These are phyloP conservation scores for Pseudopleuronectes americanus DNA, from an alignment of 2,797 vertebrate species.

Conservation along the genomic window DNA sequence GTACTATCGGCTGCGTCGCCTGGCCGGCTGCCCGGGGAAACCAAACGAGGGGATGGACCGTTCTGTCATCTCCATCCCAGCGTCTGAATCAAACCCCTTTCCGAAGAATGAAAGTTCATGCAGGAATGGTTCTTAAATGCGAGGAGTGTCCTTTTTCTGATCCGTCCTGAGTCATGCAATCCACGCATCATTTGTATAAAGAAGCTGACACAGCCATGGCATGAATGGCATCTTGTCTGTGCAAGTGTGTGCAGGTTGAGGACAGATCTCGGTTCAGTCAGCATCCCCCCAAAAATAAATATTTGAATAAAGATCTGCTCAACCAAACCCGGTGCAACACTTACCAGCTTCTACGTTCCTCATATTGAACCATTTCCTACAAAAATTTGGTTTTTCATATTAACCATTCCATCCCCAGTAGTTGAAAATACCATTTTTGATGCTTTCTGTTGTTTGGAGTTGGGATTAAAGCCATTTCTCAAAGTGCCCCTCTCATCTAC, in stretches of 20 bases:
- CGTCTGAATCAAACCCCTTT: not conserved
- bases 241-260: not conserved
- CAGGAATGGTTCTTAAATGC: not conserved
- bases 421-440: too few relatives aligned
- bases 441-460: too few relatives aligned
- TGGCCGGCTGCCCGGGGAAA: constrained; percentile 71
- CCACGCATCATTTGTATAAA: not conserved
- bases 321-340: too few relatives aligned
- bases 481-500: too few relatives aligned
- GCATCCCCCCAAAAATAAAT: too few relatives aligned
- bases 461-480: too few relatives aligned
- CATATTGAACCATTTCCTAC: not conserved
- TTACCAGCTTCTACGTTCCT: too few relatives aligned
- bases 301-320: too few relatives aligned
- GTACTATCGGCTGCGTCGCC: constrained; percentile 78
- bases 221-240: not conserved
- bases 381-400: not conserved
- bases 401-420: too few relatives aligned
- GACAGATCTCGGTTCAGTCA: too few relatives aligned
- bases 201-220: not conserved
- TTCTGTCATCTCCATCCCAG: constrained; percentile 24
- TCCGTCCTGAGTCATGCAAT: not conserved
- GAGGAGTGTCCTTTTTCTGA: not conserved
- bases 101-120: not conserved
- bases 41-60: constrained; percentile 40